Conservation (phyloP, 2,113 vertebrate genomes). For the Malurus elegans region DNA sequence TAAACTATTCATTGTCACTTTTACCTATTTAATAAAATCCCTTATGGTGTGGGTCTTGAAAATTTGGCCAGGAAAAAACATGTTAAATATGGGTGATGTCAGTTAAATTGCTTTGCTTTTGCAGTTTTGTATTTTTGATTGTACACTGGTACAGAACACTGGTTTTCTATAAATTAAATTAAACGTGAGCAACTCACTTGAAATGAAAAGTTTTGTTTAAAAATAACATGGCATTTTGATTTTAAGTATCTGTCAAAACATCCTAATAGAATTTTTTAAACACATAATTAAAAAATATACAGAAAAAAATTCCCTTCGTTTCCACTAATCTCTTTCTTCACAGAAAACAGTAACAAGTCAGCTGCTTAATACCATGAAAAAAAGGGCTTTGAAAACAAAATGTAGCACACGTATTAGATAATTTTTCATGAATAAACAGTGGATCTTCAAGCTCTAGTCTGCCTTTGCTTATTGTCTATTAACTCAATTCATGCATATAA, state of each 20-base stretch:
- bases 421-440: background rate
- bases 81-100: background rate
- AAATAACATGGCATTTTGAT: background rate
- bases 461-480: background rate
- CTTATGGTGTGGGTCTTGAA: background rate
- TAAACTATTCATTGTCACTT: background rate
- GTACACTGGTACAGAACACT: background rate
- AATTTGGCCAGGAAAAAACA: background rate
- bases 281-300: background rate
- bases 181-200: background rate
- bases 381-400: background rate
- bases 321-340: background rate
- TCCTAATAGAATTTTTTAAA: background rate
- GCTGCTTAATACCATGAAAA: background rate
- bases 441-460: background rate
- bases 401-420: background rate
- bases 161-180: background rate
- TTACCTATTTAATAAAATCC: background rate
- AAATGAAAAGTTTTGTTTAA: background rate
- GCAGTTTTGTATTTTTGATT: background rate
- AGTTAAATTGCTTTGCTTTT: background rate
- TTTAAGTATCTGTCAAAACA: background rate
- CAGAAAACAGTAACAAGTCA: background rate
- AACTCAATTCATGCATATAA: background rate
- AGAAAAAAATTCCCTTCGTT: background rate